Percentiles rank a stretch among this genome's conserved stretches.
phyloP scores from a whole-genome alignment of 2,888 invertebrate genomes.

The Lasioglossum villosulum region DNA sequence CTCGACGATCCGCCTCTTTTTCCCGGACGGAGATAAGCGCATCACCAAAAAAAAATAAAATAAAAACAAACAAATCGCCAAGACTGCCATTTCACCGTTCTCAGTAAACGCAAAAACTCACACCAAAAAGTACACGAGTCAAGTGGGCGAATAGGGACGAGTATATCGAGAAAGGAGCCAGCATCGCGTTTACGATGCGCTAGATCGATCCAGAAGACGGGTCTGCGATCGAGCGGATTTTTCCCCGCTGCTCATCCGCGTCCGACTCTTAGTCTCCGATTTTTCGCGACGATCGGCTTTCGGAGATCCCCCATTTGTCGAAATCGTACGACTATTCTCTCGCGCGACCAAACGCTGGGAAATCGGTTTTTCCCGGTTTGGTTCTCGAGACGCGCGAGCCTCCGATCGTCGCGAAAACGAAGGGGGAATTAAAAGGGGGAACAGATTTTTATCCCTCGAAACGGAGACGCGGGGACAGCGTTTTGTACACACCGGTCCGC shows the following conservation, averaged over 20 bases:
- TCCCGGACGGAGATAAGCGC: conserved; percentile 47
- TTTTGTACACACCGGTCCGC: conserved; percentile 32
- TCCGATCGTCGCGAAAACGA: conserved; percentile 1
- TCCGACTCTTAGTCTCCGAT: not conserved
- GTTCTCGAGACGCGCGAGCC: not conserved
- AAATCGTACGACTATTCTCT: not conserved
- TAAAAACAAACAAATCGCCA: conserved; percentile 41
- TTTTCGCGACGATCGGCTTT: conserved; percentile 10
- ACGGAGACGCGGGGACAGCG: not conserved
- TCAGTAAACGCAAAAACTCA: conserved; percentile 40
- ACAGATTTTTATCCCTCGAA: not conserved
- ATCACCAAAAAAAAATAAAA: not conserved
- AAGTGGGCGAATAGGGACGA: not conserved
- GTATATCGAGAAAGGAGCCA: conserved; percentile 23
- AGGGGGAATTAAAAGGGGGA: not conserved
- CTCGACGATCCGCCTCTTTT: conserved; percentile 57
- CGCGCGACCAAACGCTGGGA: not conserved
- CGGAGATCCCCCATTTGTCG: not conserved
- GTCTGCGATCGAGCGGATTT: not conserved
- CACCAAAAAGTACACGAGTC: not conserved
- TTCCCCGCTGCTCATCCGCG: not conserved
- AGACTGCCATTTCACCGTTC: conserved; percentile 68
- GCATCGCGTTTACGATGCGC: conserved; percentile 37
- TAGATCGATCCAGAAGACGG: not conserved
- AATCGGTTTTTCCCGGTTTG: not conserved